Conservation (phyloP, 2,888 invertebrate genomes). For the Lasioglossum calceatum region DNA sequence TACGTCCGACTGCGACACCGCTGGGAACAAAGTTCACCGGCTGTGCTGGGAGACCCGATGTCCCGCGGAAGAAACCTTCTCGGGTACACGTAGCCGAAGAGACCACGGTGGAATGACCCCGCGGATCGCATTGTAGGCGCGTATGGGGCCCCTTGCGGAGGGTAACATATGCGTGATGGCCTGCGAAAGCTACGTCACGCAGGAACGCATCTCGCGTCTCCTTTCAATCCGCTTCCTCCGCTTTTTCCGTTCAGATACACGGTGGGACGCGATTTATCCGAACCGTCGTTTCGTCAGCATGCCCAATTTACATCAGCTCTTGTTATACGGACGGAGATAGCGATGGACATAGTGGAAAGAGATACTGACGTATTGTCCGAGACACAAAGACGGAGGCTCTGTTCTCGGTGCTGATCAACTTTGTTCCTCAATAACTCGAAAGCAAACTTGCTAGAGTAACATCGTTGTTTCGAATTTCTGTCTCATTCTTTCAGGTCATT, state of each 20-base stretch:
- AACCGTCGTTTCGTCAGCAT: background rate
- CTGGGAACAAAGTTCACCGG: conserved; percentile 52
- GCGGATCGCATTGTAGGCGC: conserved; percentile 72
- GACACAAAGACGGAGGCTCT: background rate
- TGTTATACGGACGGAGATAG: background rate
- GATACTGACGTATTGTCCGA: background rate
- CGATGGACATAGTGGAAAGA: background rate
- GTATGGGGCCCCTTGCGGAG: conserved; percentile 64
- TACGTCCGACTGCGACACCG: conserved; percentile 40
- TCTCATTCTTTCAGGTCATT: background rate
- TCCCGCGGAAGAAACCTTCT: conserved; percentile 34
- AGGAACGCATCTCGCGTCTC: conserved; percentile 73
- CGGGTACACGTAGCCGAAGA: conserved; percentile 56
- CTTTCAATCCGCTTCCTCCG: conserved; percentile 54
- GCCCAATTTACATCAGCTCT: background rate
- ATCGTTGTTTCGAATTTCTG: background rate
- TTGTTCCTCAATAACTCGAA: background rate
- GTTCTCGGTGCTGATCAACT: background rate
- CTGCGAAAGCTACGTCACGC: conserved; percentile 81
- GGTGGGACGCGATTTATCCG: background rate
- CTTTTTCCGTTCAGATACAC: conserved; percentile 39
- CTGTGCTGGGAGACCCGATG: background rate
- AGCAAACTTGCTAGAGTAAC: background rate
- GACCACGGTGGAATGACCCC: conserved; percentile 73
- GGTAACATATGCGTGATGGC: conserved; percentile 82